These are phyloP conservation scores for Stictocephala bisonia DNA, from an alignment of 2,888 invertebrate species.

Conservation along the genomic window DNA sequence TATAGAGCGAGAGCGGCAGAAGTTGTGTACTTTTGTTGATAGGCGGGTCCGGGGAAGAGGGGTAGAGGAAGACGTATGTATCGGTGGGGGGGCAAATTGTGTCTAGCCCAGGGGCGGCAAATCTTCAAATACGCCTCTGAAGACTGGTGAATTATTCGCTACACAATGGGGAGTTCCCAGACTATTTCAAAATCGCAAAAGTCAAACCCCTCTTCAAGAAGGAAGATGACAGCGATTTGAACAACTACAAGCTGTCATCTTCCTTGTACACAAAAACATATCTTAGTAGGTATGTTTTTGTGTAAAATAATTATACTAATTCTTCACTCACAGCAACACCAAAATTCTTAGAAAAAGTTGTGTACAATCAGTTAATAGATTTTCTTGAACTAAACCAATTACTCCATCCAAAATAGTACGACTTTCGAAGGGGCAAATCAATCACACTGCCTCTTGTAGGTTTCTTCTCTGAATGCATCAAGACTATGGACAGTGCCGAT, in stretches of 20 bases:
- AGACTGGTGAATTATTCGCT: neutral
- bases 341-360: neutral
- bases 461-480: neutral
- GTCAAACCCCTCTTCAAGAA: slow-evolving; percentile 1
- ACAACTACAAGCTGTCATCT: neutral
- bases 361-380: neutral
- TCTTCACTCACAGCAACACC: neutral
- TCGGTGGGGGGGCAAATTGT: no score
- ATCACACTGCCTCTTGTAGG: neutral
- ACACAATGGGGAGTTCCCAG: neutral
- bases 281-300: no score
- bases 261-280: no score
- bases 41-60: no score
- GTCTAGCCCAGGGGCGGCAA: no score
- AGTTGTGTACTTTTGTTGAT: no score
- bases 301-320: no score
- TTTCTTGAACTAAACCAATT: neutral
- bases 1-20: no score
- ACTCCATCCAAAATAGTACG: neutral
- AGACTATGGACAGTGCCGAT: no score
- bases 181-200: neutral
- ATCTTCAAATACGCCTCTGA: no score
- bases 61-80: no score
- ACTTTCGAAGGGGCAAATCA: neutral
- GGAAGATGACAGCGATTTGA: neutral